Evolutionary conservation across 1,140 invertebrate species (phyloP), one percentile per base, ranked within the genome.

Genomic region (Macrotrachela quadricornifera): DNA sequence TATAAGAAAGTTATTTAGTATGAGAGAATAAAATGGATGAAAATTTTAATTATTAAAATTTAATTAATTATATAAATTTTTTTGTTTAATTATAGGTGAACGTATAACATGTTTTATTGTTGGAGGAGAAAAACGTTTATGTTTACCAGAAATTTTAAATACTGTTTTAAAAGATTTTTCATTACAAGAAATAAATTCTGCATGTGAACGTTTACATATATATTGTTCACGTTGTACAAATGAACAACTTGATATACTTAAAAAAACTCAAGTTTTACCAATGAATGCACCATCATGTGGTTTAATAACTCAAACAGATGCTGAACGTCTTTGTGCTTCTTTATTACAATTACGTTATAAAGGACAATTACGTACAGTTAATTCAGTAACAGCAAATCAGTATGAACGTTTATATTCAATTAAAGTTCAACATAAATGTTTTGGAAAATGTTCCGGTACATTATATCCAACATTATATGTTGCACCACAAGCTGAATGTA

Each of bases 261-360:
- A 69, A 57, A 53, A 77, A 40, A 62, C 64, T 37, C 80, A 81
- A 18, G 82, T 90, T 46, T 67, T 94, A 64, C 88, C 87, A 11
- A 72, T 76, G 12, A 80, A 76, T 60, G 86, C 85, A 18, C 66
- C 67, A 1, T 84, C 81, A 59, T 94, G 87, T 73, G 90, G 90
- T 13, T 76, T 96, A 42, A 92, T 96, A 64, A 95, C 87, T 15
- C 86, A 92, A 70, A 91, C 88, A 41, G 87, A 96, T 71, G 88
- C 88, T 18, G 85, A 95, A 69, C 74, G 90, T 45, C 75, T 95
- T 50, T 90, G 86, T 67, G 82, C 82, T 62, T 80, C 83, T 46
- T 71, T 96, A 50, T 72, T 90, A 56, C 37, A 45, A 11, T 43
- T 36, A 17, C 36, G 36, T 18, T 10, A 50, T 6, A 30, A 30